Percentiles rank a stretch among this genome's conserved stretches.
Evolutionary conservation across 2,797 vertebrate species (phyloP).

Genomic region (Rhadinocentrus ornatus): DNA sequence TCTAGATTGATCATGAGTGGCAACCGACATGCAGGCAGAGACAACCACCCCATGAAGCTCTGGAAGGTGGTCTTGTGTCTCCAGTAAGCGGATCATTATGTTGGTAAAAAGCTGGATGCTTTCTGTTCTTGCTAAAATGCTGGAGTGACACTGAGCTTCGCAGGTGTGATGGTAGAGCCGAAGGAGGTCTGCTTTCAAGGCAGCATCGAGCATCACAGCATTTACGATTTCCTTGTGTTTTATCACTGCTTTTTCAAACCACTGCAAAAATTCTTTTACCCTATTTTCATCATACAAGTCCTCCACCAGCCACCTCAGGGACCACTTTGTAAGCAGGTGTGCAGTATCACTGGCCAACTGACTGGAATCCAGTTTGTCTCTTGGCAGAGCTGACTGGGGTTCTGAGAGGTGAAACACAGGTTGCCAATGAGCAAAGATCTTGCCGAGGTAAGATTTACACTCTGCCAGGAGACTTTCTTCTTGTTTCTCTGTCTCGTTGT

Average conservation of each 20-base stretch:
- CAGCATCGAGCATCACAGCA: slow-evolving; percentile 74
- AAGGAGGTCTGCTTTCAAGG: slow-evolving; percentile 78
- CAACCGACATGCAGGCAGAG: slow-evolving; percentile 55
- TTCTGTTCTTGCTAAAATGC: slow-evolving; percentile 1
- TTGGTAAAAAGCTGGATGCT: slow-evolving; percentile 77
- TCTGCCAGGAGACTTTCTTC: slow-evolving; percentile 64
- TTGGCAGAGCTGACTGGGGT: slow-evolving; percentile 15
- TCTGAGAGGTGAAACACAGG: slow-evolving; percentile 55
- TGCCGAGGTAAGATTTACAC: slow-evolving; percentile 81
- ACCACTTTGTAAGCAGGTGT: slow-evolving; percentile 82
- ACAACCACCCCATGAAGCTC: slow-evolving; percentile 64
- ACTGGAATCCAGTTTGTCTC: not conserved
- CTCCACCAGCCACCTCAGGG: slow-evolving; percentile 78
- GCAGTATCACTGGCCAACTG: slow-evolving; percentile 49
- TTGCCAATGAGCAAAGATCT: slow-evolving; percentile 86
- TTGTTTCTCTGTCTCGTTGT: slow-evolving; percentile 47
- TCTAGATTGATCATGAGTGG: slow-evolving; percentile 52
- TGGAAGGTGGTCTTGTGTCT: slow-evolving; percentile 57
- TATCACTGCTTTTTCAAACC: slow-evolving; percentile 80
- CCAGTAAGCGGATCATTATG: slow-evolving; percentile 85
- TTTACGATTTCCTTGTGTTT: slow-evolving; percentile 40
- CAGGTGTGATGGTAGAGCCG: slow-evolving; percentile 83
- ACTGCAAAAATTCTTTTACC: slow-evolving; percentile 73
- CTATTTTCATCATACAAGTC: slow-evolving; percentile 56
- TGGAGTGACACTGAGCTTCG: slow-evolving; percentile 34